Percentiles rank a stretch among this genome's conserved stretches.
These are phyloP conservation scores for Folsomia manolachei DNA, from an alignment of 2,888 invertebrate species.

Conservation along the genomic window DNA sequence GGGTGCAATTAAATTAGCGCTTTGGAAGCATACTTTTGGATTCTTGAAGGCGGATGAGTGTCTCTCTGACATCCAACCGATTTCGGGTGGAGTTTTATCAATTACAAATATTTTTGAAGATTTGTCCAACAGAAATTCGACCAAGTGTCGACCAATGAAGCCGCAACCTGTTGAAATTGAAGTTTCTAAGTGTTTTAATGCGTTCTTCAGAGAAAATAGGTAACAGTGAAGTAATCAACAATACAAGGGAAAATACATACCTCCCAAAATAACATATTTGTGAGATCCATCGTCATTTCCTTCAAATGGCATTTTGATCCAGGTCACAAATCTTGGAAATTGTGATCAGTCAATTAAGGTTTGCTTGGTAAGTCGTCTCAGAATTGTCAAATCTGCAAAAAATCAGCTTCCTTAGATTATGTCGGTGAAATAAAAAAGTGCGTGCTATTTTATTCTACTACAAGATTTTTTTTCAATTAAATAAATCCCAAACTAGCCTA, in stretches of 20 bases:
- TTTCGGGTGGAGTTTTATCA: constrained; percentile 90
- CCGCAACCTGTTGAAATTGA: constrained; percentile 76
- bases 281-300: constrained; percentile 17
- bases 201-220: neutral
- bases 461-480: too few relatives aligned
- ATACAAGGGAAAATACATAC: constrained; percentile 23
- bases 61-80: constrained; percentile 78
- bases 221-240: too few relatives aligned
- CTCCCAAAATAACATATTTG: constrained; percentile 45
- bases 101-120: constrained; percentile 73
- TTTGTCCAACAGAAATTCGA: constrained; percentile 74
- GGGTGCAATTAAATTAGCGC: constrained; percentile 85
- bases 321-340: too few relatives aligned
- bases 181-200: constrained; percentile 11
- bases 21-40: constrained; percentile 78
- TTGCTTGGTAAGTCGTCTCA: too few relatives aligned
- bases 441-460: too few relatives aligned
- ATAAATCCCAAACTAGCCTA: too few relatives aligned
- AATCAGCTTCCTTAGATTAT: too few relatives aligned
- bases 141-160: constrained; percentile 86
- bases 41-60: constrained; percentile 72
- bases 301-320: neutral
- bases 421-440: too few relatives aligned
- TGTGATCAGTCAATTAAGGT: too few relatives aligned
- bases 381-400: too few relatives aligned